Evolutionary conservation across 1,140 invertebrate genomes (phyloP), one percentile per base, ranked within the genome.

Genomic region (Papilio polyxenes): DNA sequence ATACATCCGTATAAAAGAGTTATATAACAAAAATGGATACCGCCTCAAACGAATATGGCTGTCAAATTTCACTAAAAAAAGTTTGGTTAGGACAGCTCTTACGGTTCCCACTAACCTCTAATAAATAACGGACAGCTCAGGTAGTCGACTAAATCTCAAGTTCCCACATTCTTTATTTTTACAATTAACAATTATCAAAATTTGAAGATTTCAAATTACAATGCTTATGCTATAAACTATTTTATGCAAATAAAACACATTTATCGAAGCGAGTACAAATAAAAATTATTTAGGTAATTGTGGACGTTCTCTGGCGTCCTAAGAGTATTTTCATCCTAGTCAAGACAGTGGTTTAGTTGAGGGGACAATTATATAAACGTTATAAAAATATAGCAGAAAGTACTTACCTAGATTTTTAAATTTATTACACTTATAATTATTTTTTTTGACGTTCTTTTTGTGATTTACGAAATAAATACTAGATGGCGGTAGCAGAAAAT

Each of bases 71-170:
- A 31, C 13, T 17, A 72, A 37, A 72, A 69, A 37, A 72, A 37
- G 13, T 72, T 59, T 20, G 56, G 56, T 20, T 59, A 59, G 31
- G 65, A 72, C 31, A 11, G 65, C 31, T 3, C 31, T 72, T 37
- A 11, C 23, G 65, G 13, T 40, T 15, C 65, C 65, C 11, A 72
- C 10, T 72, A 40, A 72, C 23, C 31, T 15, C 31, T 3, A 72
- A 37, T 72, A 37, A 72, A 72, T 37, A 72, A 37, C 31, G 65
- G 65, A 72, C 13, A 37, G 31, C 65, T 72, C 65, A 72, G 31
- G 65, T 72, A 72, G 65, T 72, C 65, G 15, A 72, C 65, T 8
- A 72, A 72, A 65, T 31, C 4, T 65, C 62, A 65, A 65, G 62
- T 31, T 31, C 62, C 31, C 31, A 31, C 65, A 31, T 65, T 31